Evolutionary conservation across 2,797 vertebrate genomes (phyloP).

Genomic region (Pogoniulus pusillus): DNA sequence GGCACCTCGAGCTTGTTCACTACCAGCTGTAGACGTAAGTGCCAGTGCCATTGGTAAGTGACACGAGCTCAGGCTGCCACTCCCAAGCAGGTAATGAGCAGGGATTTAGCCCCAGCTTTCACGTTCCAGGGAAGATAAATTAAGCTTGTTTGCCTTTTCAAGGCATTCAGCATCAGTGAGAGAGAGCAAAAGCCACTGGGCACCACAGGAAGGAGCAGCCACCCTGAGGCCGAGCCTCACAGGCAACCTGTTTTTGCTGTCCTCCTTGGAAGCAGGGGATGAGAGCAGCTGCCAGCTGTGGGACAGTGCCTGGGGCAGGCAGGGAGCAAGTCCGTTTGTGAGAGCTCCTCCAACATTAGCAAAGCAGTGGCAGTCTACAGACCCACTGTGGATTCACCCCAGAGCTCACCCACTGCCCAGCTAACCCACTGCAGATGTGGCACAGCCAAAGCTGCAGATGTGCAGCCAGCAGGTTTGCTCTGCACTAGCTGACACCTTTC

Average conservation of each 20-base stretch:
- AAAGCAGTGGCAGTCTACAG: background rate
- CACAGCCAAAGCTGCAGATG: background rate
- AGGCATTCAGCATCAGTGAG: background rate
- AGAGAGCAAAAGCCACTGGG: background rate
- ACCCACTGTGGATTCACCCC: accelerated
- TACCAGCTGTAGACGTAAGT: background rate
- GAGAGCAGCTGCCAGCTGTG: background rate
- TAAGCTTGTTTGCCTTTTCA: background rate
- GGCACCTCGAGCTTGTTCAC: accelerated
- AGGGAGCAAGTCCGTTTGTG: accelerated
- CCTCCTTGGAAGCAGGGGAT: background rate
- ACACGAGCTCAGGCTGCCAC: background rate
- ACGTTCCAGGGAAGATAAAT: background rate
- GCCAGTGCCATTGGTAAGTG: background rate
- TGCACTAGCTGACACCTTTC: accelerated
- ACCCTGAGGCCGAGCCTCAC: background rate
- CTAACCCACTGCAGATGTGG: accelerated
- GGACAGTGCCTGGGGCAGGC: background rate
- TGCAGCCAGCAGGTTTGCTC: background rate
- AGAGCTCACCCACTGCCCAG: background rate
- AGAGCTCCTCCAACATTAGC: background rate
- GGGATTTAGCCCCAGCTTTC: background rate
- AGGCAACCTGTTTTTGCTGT: accelerated
- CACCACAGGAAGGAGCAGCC: background rate
- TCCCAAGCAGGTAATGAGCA: accelerated